Conservation (phyloP, 2,888 invertebrate genomes). For the Clunio marinus region DNA sequence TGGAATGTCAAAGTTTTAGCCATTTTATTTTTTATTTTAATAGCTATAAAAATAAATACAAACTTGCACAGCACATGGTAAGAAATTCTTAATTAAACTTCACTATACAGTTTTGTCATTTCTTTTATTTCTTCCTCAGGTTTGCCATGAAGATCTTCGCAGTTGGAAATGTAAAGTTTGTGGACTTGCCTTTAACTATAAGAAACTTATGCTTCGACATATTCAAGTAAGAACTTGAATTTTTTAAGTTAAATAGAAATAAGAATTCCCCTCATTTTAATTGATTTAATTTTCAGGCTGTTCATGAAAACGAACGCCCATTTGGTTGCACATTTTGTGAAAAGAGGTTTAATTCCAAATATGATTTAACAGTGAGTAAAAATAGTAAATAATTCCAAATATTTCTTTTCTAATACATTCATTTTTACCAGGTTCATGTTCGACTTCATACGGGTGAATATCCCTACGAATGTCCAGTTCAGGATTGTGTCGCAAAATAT, state of each 20-base stretch:
- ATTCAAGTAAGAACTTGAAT: background rate
- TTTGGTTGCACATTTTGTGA: background rate
- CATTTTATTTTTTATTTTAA: background rate
- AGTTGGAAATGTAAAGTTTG: conserved; percentile 3
- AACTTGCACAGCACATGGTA: background rate
- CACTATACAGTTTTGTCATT: too few relatives aligned
- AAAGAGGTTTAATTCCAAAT: background rate
- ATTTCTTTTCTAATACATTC: too few relatives aligned
- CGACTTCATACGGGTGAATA: conserved; percentile 10
- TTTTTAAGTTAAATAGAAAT: background rate
- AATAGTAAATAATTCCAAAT: too few relatives aligned
- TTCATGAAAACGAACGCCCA: background rate
- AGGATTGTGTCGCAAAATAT: conserved; percentile 7
- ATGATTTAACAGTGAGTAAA: background rate
- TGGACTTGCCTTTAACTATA: background rate
- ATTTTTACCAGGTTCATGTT: conserved; percentile 1
- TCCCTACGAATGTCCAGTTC: conserved; percentile 1
- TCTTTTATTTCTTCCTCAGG: too few relatives aligned
- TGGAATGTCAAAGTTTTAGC: background rate
- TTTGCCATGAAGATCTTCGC: background rate
- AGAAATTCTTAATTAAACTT: too few relatives aligned
- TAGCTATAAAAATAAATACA: conserved; percentile 22
- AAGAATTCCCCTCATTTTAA: background rate
- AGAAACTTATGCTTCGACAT: background rate
- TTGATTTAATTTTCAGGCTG: too few relatives aligned